Evolutionary conservation across 2,113 vertebrate species (phyloP).

Genomic region (Galemys pyrenaicus): DNA sequence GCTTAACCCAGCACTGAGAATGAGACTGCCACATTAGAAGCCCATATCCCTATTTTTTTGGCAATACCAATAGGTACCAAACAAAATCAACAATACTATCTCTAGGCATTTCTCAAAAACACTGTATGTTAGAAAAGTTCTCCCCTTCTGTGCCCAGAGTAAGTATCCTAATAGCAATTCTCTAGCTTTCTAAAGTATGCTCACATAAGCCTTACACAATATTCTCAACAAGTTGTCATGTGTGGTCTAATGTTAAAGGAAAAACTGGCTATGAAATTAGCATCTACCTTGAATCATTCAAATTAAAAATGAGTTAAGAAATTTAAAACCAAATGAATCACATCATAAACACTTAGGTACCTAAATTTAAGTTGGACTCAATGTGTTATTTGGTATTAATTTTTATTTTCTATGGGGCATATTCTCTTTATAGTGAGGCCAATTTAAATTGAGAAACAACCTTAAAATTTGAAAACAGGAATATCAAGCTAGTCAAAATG

Average conservation of each 20-base stretch:
- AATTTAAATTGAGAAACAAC: not conserved
- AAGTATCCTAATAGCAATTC: not conserved
- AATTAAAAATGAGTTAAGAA: not conserved
- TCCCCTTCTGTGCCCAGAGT: not conserved
- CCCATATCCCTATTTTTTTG: constrained; percentile 40
- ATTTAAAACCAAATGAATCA: not conserved
- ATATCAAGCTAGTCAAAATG: not conserved
- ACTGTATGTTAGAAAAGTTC: not conserved
- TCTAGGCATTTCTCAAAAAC: not conserved
- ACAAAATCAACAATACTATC: not conserved
- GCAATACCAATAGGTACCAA: not conserved
- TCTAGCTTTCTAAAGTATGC: not conserved
- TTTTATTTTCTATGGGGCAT: not conserved
- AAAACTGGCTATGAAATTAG: not conserved
- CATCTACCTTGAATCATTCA: not conserved
- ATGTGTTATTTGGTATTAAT: not conserved
- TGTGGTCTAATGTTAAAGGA: not conserved
- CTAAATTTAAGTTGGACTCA: not conserved
- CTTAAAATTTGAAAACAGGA: not conserved
- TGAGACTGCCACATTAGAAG: constrained; percentile 46
- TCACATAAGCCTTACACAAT: not conserved
- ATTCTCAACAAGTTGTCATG: not conserved
- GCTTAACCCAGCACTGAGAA: constrained; percentile 53
- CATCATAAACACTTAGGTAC: not conserved
- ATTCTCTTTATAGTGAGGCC: not conserved